Evolutionary conservation across 35 echinoderm and acorn worm species (phyloP), one percentile per base, ranked within the genome.

Genomic region (Apostichopus californicus): DNA sequence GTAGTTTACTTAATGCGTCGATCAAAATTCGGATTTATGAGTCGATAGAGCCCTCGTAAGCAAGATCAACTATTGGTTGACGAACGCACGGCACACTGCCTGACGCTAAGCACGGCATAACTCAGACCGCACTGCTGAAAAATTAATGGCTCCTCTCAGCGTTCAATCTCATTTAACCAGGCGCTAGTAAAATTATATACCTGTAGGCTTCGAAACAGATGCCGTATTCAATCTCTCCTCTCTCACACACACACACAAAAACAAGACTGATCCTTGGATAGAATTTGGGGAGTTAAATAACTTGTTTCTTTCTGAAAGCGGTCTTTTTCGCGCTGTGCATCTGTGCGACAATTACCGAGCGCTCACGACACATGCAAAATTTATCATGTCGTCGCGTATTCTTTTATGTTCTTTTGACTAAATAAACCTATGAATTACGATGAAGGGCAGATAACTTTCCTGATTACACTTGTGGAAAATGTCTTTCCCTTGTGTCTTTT

Each of bases 371-470:
- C 89, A 91, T 91, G 89, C 89, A 91, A 91, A 91, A 91, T 91
- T 91, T 77, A 91, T 91, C 89, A 91, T 91, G 89, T 91, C 73
- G 73, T 79, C 89, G 17, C 58, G 17, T 91, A 78, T 78, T 79
- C 89, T 79, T 91, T 91, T 91, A 91, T 79, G 52, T 55, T 77
- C 89, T 73, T 89, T 89, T 79, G 12, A 54, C 89, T 91, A 91
- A 91, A 91, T 73, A 91, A 91, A 91, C 77, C 77, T 79, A 91
- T 91, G 89, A 91, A 91, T 91, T 91, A 91, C 89, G 89, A 91
- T 79, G 89, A 79, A 91, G 89, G 34, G 55, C 53, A 52, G 77
- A 91, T 91, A 77, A 28, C 58, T 89, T 72, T 46, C 60, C 60
- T 89, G 86, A 89, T 89, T 89, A 89, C 86, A 89, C 86, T 89